A percentile compares a stretch with the other conserved stretches of the same genome.
Conservation (phyloP, 1,140 invertebrate species). For the Subanguina moxae region DNA sequence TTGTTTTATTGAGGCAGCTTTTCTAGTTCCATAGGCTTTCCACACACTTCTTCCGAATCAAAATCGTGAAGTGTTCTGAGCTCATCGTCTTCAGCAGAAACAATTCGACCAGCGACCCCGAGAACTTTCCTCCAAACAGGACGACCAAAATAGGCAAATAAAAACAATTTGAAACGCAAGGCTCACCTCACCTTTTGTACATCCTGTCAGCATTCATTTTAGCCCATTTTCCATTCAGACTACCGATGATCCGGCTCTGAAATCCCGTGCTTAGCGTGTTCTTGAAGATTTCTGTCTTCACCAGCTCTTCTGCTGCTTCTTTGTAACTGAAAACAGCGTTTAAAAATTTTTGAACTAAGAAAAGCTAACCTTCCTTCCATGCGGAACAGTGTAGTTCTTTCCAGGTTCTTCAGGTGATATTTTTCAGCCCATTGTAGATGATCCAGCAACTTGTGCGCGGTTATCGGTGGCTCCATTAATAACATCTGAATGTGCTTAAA, state of each 20-base stretch:
- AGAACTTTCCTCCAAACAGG: no score
- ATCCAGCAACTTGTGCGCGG: neutral
- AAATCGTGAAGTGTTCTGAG: no score
- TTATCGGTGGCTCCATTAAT: neutral
- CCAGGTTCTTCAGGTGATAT: neutral
- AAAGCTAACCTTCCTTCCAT: neutral
- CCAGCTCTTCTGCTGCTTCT: neutral
- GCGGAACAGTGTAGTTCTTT: neutral
- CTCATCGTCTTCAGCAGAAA: no score
- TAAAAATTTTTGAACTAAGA: neutral
- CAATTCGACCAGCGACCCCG: no score
- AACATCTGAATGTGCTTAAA: neutral
- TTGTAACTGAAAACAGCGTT: neutral
- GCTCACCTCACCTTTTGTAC: neutral
- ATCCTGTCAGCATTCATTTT: neutral
- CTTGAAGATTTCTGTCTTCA: neutral
- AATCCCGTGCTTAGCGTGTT: neutral
- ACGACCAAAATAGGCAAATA: no score
- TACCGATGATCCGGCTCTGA: neutral
- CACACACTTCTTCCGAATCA: no score
- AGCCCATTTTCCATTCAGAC: neutral
- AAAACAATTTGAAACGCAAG: no score
- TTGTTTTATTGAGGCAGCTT: no score
- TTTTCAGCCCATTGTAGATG: neutral
- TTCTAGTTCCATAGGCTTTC: no score